Base-by-base conservation (phyloP, 2,797 vertebrate genomes). In the Enteromius afrohamiltoni region DNA sequence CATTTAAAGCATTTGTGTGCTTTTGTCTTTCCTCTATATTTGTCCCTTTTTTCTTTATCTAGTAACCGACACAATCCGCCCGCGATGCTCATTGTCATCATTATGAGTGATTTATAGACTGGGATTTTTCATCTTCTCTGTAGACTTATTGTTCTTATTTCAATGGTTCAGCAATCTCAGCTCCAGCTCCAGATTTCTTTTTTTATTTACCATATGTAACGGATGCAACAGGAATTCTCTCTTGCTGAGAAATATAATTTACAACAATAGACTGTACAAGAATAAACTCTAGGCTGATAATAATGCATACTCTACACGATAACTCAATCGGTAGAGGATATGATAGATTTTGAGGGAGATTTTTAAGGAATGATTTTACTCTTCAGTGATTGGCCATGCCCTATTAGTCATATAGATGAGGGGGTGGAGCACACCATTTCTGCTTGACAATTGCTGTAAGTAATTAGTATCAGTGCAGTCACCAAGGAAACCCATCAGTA, bases 51-150 rank as follows among this genome's bases (percentile, higher is more conserved):
- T 69, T 40, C 26, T 60, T 21, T 34, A 19, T 13, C 53, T 23
- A 37, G 40, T 23, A 21, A 58, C 37, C 17, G 65, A 71, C 34
- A 47, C 45, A 77, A 21, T 79, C n/a, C 53, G 64, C 5, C 51
- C 16, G 1, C 6, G 17, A 51, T 71, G 42, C 40, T 83, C 23
- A 31, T 58, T 58, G 47, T 83, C 29, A 42, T 65, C n/a, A 68
- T 74, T 82, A 51, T 55, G 62, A 76, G 23, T 76, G 62, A 83
- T 76, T 67, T 75, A 75, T 76, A 51, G 47, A 42, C 34, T 40
- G 29, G 40, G 58, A 75, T 55, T 77, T 19, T 58, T 55, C n/a
- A 68, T 53, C 34, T 29, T 65, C 17, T 45, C 37, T 71, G 34
- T 45, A 45, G 51, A 65, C 26, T 11, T 86, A n/a, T 71, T 62